Evolutionary conservation across 2,113 vertebrate species (phyloP).

Genomic region (Phalacrocorax aristotelis): DNA sequence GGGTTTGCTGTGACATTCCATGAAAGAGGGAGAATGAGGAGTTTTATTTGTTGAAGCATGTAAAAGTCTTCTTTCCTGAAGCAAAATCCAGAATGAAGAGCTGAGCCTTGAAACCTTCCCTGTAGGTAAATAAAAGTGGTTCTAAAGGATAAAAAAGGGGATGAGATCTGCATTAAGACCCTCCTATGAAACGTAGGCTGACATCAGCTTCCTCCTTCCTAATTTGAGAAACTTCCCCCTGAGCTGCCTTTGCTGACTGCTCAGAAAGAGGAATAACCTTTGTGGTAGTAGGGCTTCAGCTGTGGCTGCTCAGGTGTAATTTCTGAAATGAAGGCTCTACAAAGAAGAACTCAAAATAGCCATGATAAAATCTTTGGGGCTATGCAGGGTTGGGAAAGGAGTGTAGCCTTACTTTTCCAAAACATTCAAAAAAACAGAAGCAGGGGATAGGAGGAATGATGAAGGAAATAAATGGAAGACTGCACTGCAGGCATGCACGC

Average conservation of each 20-base stretch:
- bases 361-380: no score
- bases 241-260: background rate
- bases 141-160: background rate
- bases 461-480: background rate
- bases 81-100: background rate
- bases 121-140: background rate
- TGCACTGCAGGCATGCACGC: background rate
- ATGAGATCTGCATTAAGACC: background rate
- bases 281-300: background rate
- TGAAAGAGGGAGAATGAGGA: background rate
- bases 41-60: background rate
- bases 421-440: background rate
- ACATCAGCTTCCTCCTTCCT: background rate
- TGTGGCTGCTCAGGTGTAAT: background rate
- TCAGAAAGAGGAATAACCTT: background rate
- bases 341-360: background rate
- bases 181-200: accelerated
- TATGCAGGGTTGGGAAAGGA: background rate
- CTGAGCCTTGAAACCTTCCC: background rate
- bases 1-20: background rate
- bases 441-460: background rate
- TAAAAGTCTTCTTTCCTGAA: background rate
- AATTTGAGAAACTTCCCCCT: background rate
- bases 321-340: background rate
- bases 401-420: background rate